Evolutionary conservation across 1,140 invertebrate species (phyloP).

Genomic region (Cheumatopsyche charites): DNA sequence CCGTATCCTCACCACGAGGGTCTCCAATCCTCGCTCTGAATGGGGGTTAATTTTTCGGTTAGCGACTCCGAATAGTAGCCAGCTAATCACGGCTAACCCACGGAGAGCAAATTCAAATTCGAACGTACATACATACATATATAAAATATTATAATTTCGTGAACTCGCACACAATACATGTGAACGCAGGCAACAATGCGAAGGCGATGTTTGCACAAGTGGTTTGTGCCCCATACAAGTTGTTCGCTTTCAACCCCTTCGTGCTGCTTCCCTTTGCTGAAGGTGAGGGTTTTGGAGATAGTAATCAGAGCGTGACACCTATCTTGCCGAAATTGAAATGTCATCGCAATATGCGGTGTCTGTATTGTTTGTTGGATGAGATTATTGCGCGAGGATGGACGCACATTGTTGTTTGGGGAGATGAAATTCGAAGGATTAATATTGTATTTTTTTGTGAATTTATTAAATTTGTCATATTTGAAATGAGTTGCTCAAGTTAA

Average conservation of each 20-base stretch:
- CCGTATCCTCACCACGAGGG: too few species aligned
- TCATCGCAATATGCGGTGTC: neutral
- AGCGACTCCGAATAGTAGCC: slow-evolving; percentile 47
- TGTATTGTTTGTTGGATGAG: too few species aligned
- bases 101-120: neutral
- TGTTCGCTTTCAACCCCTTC: neutral
- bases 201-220: slow-evolving; percentile 42
- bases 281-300: neutral
- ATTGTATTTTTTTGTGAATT: too few species aligned
- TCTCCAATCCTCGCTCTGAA: slow-evolving; percentile 20
- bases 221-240: slow-evolving; percentile 4
- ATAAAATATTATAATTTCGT: too few species aligned
- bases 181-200: too few species aligned
- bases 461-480: too few species aligned
- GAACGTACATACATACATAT: too few species aligned
- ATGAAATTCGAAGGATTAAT: too few species aligned
- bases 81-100: slow-evolving; percentile 43
- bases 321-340: slow-evolving; percentile 22
- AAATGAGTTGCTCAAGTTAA: too few species aligned
- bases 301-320: slow-evolving; percentile 9
- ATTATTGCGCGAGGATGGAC: too few species aligned
- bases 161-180: too few species aligned
- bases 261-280: neutral
- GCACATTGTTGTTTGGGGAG: too few species aligned
- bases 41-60: slow-evolving; percentile 49